Conservation (phyloP, 2,888 invertebrate genomes). For the Romanomermis culicivorax region DNA sequence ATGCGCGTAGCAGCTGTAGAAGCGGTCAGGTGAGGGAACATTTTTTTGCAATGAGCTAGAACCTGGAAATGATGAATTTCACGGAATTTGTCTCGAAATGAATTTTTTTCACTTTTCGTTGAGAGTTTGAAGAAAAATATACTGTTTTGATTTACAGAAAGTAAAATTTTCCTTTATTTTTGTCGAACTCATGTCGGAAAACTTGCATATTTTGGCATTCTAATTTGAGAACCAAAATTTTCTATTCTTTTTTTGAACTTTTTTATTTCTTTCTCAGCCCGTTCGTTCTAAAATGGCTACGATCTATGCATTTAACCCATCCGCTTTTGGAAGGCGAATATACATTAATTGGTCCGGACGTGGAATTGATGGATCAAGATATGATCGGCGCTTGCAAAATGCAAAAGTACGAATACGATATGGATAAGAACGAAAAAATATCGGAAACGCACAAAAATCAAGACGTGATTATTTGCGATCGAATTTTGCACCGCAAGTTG, state of each 20-base stretch:
- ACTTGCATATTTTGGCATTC: no score
- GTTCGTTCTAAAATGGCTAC: conserved; percentile 15
- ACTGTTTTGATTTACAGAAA: no score
- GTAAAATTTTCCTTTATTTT: no score
- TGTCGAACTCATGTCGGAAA: no score
- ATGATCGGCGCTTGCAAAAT: not conserved
- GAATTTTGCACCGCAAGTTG: conserved; percentile 21
- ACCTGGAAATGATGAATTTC: no score
- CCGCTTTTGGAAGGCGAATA: conserved; percentile 22
- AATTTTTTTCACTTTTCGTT: no score
- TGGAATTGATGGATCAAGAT: conserved; percentile 15
- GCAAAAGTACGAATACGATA: not conserved
- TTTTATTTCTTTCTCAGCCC: not conserved
- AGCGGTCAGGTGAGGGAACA: conserved; percentile 14
- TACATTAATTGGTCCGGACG: conserved; percentile 15
- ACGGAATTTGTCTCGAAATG: no score
- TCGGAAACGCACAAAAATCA: conserved; percentile 19
- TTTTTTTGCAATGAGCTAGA: no score
- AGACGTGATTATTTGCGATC: conserved; percentile 24
- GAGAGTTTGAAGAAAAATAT: no score
- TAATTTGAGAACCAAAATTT: no score
- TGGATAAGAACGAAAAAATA: not conserved
- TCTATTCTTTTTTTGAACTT: no score
- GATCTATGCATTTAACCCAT: conserved; percentile 22
- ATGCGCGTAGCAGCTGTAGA: conserved; percentile 22